Evolutionary conservation across 2,797 vertebrate species (phyloP), one percentile per base, ranked within the genome.

Genomic region (Lophura swinhoii): DNA sequence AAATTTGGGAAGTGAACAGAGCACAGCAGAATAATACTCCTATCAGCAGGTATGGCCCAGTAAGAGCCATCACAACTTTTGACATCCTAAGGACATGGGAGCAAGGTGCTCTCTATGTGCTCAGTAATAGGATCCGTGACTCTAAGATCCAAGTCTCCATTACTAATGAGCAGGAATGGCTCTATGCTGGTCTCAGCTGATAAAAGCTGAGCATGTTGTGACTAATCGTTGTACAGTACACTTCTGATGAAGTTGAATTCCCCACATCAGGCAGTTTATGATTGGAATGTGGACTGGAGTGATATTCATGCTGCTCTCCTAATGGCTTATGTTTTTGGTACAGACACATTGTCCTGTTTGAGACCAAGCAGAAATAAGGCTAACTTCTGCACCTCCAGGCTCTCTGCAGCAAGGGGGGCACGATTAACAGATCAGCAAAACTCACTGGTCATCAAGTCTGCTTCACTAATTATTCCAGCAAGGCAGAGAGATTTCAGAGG

Each of bases 241-340:
- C 16, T 44, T 51, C 0, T 82, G n/a, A 37, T 78, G 26, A 51
- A 31, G 4, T 11, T 63, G 33, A 51, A n/a, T 56, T 67, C 18
- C 49, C 48, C 0, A 17, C 41, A 44, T 9, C 4, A 46, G 46
- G 59, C 17, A 71, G 18, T 0, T 60, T 23, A 44, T 20, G 21
- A 46, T 9, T 7, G 55, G 66, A 24, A 68, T 24, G 5, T 29
- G 43, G 62, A 14, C 13, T 53, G 7, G 20, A 8, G 22, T 37
- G 24, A 35, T 5, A 62, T 1, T 39, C 21, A 7, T 3, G 20
- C 17, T 69, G 15, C 18, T 76, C 29, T 82, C 14, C 39, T 33
- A 29, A 41, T 20, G 29, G 26, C 37, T 37, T 4, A 37, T 3
- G 2, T 35, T 59, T 83, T 46, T 20, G 46, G 14, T 41, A 39